Percentiles rank a stretch among this genome's conserved stretches.
Conservation (phyloP, 2,113 vertebrate species). For the Semnornis frantzii region DNA sequence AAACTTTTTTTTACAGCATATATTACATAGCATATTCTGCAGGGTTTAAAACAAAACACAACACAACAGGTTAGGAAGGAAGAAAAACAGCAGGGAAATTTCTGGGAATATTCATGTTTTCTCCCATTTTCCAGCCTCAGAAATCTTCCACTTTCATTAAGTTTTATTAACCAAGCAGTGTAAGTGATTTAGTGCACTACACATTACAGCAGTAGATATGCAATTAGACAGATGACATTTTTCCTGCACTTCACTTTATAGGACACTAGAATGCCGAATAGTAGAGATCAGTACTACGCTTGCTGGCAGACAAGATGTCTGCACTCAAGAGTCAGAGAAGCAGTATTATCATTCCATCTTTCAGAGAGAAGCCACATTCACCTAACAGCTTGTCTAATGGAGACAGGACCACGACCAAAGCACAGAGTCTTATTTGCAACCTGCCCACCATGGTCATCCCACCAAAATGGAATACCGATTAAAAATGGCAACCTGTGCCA, state of each 20-base stretch:
- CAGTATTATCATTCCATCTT: not conserved
- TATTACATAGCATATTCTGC: not conserved
- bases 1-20: not conserved
- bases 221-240: not conserved
- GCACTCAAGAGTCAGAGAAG: not conserved
- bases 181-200: not conserved
- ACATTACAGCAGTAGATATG: not conserved
- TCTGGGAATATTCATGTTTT: not conserved
- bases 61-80: not conserved
- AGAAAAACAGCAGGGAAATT: not conserved
- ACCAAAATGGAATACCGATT: not conserved
- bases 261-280: not conserved
- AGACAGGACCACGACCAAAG: not conserved
- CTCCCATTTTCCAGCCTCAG: not conserved
- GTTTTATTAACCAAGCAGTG: not conserved
- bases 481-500: not conserved
- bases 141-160: not conserved
- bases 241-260: not conserved
- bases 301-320: not conserved
- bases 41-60: not conserved
- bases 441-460: too few species aligned
- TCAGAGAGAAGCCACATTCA: not conserved
- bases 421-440: rapidly evolving
- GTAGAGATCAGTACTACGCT: not conserved
- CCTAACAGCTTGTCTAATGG: not conserved